These are phyloP conservation scores for Hyperopisus bebe DNA, from an alignment of 2,113 vertebrate species.

Conservation along the genomic window DNA sequence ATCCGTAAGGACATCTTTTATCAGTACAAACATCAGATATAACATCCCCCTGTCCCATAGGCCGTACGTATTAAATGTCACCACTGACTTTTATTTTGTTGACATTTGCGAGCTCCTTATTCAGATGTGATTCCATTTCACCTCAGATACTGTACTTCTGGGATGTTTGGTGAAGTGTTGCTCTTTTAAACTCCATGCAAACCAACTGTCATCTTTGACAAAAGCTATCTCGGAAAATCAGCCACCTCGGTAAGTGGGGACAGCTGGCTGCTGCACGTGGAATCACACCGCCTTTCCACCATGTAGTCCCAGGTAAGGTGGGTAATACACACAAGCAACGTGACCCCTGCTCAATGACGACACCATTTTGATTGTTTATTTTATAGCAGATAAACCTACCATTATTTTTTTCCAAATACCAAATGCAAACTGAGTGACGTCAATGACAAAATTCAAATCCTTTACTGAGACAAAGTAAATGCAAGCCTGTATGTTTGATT, in stretches of 20 bases:
- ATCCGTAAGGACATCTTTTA: constrained; percentile 12
- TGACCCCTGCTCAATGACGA: background rate
- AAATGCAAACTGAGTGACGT: background rate
- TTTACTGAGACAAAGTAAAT: background rate
- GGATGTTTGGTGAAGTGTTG: constrained; percentile 4
- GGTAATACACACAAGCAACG: background rate
- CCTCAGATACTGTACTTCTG: background rate
- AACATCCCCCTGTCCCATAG: background rate
- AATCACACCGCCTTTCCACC: background rate
- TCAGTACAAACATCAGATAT: constrained; percentile 6
- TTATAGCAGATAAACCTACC: background rate
- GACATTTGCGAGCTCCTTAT: constrained; percentile 8
- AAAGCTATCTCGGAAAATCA: background rate
- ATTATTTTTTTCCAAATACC: background rate
- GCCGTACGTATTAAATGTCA: constrained; percentile 7
- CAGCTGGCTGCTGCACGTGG: background rate
- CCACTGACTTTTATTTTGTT: background rate
- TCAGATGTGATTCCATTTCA: constrained; percentile 8
- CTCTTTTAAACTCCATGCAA: constrained; percentile 5
- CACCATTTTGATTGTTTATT: background rate
- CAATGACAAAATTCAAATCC: background rate
- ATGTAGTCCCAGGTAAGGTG: background rate
- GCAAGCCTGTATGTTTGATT: background rate
- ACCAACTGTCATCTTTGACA: constrained; percentile 13
- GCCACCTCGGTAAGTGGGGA: background rate